Evolutionary conservation across 2,113 vertebrate species (phyloP), one percentile per base, ranked within the genome.

Genomic region (Petromus typicus): DNA sequence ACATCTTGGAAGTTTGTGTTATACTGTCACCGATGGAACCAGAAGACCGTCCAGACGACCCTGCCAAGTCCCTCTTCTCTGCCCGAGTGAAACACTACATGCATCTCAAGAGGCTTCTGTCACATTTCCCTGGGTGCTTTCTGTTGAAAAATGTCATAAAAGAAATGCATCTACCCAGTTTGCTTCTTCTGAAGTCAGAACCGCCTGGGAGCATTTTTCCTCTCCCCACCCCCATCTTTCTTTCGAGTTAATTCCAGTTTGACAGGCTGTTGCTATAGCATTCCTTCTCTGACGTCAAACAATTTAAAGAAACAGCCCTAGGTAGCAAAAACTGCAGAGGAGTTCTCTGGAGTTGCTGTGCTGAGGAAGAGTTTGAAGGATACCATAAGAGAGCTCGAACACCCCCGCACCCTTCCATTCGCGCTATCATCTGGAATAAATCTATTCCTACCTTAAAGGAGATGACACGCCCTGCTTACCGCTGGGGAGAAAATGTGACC

Each of bases 251-350:
- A 96, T 96, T 97, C 96, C 98, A 98, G 97, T 98, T 98, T 98
- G 98, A 98, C 98, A 98, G 98, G 96, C 98, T 97, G 98, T 98
- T 99, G 97, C 98, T 98, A 98, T 98, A 98, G 98, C 98, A 97
- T 93, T 98, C 94, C 96, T 56, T 96, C 95, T 97, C 98, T 98
- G 98, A 98, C 98, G 98, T 99, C 98, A 98, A 98, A 93, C 97
- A 95, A 82, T 98, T 98, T 97, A 98, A 97, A 98, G 98, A 95
- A 96, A 98, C 96, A 97, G 98, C 83, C 82, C 95, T 92, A 89
- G 73, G 92, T 80, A 94, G 86, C 45, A 61, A 92, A 94, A 83
- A 86, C 94, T 91, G 95, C 94, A 93, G 89, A 88, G 83, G 96
- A 97, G 92, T 82, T 95, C 90, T 95, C 85, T 86, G 92, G 85